These are phyloP conservation scores for Yponomeuta evonymella DNA, from an alignment of 2,888 invertebrate genomes.

Conservation along the genomic window DNA sequence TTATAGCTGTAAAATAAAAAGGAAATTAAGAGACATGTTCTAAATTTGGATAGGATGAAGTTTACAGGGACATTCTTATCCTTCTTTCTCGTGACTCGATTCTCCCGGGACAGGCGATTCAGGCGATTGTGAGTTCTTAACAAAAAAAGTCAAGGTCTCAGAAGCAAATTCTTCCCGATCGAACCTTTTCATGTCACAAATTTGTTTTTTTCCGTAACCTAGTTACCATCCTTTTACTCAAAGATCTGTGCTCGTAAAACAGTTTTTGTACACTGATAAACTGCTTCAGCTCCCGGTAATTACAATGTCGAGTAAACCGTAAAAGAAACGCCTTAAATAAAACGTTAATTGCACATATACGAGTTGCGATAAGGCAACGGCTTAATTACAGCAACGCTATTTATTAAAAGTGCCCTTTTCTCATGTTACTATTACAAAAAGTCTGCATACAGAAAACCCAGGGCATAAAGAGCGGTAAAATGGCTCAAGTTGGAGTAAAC, in stretches of 20 bases:
- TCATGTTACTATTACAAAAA: not conserved
- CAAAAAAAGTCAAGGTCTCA: no score
- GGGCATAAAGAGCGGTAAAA: no score
- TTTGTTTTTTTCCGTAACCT: not conserved
- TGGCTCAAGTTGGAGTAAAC: no score
- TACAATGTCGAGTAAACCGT: constrained; percentile 19
- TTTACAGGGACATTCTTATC: no score
- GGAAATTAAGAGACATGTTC: no score
- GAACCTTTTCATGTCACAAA: no score
- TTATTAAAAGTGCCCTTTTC: constrained; percentile 11
- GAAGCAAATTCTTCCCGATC: no score
- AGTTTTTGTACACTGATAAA: constrained; percentile 4
- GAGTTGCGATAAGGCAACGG: constrained; percentile 20
- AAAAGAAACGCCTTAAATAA: constrained; percentile 25
- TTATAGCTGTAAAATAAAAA: no score
- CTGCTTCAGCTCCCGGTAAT: constrained; percentile 19
- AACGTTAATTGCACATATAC: constrained; percentile 26
- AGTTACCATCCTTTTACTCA: not conserved
- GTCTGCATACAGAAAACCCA: not conserved
- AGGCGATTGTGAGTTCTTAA: no score
- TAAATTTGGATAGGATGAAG: no score
- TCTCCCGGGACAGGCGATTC: no score
- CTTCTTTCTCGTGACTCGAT: no score
- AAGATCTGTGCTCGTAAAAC: not conserved
- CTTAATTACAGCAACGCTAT: constrained; percentile 4